Percentiles rank a stretch among this genome's conserved stretches.
Evolutionary conservation across 2,797 vertebrate species (phyloP).

Genomic region (Stomatorhinus walkeri): DNA sequence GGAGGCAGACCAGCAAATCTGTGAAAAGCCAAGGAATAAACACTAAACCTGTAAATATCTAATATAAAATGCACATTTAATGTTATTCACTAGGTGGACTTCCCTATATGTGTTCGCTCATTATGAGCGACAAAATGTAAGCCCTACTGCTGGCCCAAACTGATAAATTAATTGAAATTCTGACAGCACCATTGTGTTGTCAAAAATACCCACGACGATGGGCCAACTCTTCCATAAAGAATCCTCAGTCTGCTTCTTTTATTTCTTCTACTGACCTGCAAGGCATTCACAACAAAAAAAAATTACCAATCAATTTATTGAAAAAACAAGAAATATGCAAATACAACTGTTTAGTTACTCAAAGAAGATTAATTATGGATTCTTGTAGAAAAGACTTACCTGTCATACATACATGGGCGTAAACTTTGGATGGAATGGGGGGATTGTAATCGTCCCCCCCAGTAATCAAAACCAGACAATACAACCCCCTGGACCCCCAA

Average conservation of each 20-base stretch:
- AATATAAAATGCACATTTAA: not conserved
- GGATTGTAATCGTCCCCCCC: not conserved
- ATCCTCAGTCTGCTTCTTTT: not conserved
- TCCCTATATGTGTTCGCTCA: not conserved
- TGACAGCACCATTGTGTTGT: not conserved
- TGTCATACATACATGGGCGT: not conserved
- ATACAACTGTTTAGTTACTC: not conserved
- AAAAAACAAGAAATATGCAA: not conserved
- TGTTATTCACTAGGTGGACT: not conserved
- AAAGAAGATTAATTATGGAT: not conserved
- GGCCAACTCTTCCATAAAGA: not conserved
- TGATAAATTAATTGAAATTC: not conserved
- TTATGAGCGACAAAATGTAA: not conserved
- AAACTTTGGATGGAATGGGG: not conserved
- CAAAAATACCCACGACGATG: not conserved
- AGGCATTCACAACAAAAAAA: not conserved
- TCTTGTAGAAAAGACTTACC: not conserved
- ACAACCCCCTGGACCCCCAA: not conserved
- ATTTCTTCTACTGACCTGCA: not conserved
- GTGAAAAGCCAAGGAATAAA: conserved; percentile 30
- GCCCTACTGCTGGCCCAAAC: not conserved
- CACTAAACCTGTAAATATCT: not conserved
- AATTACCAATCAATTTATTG: not conserved
- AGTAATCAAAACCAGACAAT: not conserved
- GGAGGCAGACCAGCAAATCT: conserved; percentile 38